phyloP scores from a whole-genome alignment of 2,797 vertebrate species.

The Leuciscus waleckii region DNA sequence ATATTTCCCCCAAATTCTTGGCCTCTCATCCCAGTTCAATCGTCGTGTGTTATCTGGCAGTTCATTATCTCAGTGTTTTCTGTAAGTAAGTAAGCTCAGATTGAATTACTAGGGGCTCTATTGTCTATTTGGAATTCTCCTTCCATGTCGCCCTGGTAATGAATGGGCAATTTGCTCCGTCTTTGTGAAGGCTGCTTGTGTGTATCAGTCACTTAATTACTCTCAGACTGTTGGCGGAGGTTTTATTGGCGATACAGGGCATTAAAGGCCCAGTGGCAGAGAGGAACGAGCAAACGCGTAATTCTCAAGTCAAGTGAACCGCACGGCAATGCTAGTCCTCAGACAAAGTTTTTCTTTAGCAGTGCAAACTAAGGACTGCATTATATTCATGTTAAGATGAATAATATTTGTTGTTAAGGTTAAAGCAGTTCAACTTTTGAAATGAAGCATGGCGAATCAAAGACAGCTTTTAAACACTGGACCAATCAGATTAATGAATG shows the following conservation, averaged over 20 bases:
- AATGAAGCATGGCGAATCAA: not conserved
- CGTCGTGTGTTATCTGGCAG: slow-evolving; percentile 91
- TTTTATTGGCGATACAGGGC: slow-evolving; percentile 86
- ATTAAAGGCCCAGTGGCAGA: slow-evolving; percentile 71
- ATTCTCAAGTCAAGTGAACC: slow-evolving; percentile 6
- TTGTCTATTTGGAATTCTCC: slow-evolving; percentile 94
- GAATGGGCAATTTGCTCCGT: slow-evolving; percentile 99
- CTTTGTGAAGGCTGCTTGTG: slow-evolving; percentile 92
- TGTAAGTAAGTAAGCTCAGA: slow-evolving; percentile 98
- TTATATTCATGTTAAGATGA: too few species aligned
- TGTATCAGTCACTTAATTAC: slow-evolving; percentile 97
- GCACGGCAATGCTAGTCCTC: not conserved
- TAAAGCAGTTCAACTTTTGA: not conserved
- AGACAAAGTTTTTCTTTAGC: not conserved
- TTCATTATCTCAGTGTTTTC: slow-evolving; percentile 99
- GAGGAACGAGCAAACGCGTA: slow-evolving; percentile 4
- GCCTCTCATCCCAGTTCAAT: slow-evolving; percentile 76
- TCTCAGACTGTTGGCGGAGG: slow-evolving; percentile 87
- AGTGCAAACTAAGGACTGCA: not conserved
- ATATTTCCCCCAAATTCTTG: slow-evolving; percentile 51
- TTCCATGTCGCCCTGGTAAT: slow-evolving; percentile 90
- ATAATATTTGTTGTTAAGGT: not conserved
- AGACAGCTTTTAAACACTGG: too few species aligned
- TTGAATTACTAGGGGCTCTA: slow-evolving; percentile 96
- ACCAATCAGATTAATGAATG: not conserved